Percentiles rank a stretch among this genome's conserved stretches.
phyloP scores from a whole-genome alignment of 1,140 invertebrate species.

The Pentalonia nigronervosa region DNA sequence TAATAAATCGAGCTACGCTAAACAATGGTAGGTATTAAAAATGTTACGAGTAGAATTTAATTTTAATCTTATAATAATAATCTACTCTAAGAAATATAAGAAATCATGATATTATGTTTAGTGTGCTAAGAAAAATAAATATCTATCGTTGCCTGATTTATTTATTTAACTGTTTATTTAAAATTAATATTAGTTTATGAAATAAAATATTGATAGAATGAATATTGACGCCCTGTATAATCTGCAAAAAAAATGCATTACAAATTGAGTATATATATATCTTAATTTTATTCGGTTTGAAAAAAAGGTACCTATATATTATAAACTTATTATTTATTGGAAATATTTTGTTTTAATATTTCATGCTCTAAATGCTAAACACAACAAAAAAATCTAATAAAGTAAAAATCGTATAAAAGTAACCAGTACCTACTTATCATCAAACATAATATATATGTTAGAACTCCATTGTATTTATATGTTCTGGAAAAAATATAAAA shows the following conservation, averaged over 20 bases:
- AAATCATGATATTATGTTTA: neutral
- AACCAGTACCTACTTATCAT: neutral
- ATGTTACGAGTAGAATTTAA: neutral
- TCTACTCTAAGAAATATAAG: neutral
- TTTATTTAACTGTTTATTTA: neutral
- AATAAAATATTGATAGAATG: neutral
- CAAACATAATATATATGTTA: neutral
- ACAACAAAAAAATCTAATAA: neutral
- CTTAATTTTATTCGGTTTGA: neutral
- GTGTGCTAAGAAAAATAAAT: neutral
- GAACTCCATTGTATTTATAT: neutral
- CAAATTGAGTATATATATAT: neutral
- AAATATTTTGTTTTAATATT: neutral
- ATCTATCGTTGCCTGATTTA: neutral
- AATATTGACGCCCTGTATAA: neutral
- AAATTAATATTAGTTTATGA: neutral
- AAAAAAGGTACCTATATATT: neutral
- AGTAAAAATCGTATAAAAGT: neutral
- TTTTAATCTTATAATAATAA: neutral
- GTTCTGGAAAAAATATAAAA: neutral
- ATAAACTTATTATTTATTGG: neutral
- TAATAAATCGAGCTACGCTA: neutral
- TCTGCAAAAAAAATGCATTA: neutral
- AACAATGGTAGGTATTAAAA: neutral
- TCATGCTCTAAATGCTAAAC: neutral